Conservation (phyloP, 2,888 invertebrate species). For the Melinaea marsaeus region DNA sequence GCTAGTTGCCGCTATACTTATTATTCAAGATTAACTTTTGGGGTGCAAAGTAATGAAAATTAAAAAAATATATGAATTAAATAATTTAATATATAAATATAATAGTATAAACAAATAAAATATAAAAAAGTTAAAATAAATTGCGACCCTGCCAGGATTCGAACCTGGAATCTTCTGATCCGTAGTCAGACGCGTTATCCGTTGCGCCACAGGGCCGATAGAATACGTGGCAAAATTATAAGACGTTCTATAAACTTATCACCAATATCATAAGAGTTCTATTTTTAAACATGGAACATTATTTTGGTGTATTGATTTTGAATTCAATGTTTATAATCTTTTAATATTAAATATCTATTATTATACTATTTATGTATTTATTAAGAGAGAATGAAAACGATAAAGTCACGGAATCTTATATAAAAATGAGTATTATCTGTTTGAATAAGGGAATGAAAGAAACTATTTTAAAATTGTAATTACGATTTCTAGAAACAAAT, state of each 20-base stretch:
- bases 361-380: too few species aligned
- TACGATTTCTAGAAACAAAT: neutral
- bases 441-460: too few species aligned
- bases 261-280: neutral
- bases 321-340: too few species aligned
- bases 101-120: neutral
- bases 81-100: neutral
- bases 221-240: neutral
- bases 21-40: neutral
- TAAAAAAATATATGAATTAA: neutral
- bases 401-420: too few species aligned
- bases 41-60: neutral
- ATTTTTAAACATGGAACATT: neutral
- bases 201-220: constrained; percentile 80
- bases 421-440: too few species aligned
- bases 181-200: constrained; percentile 85
- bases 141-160: constrained; percentile 80
- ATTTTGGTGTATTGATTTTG: too few species aligned
- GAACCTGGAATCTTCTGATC: constrained; percentile 83
- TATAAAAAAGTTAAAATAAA: constrained; percentile 21
- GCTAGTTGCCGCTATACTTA: neutral
- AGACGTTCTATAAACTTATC: neutral
- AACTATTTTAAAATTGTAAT: too few species aligned
- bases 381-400: too few species aligned
- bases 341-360: too few species aligned